Conservation (phyloP, 2,888 invertebrate genomes). For the Abrostola tripartita region DNA sequence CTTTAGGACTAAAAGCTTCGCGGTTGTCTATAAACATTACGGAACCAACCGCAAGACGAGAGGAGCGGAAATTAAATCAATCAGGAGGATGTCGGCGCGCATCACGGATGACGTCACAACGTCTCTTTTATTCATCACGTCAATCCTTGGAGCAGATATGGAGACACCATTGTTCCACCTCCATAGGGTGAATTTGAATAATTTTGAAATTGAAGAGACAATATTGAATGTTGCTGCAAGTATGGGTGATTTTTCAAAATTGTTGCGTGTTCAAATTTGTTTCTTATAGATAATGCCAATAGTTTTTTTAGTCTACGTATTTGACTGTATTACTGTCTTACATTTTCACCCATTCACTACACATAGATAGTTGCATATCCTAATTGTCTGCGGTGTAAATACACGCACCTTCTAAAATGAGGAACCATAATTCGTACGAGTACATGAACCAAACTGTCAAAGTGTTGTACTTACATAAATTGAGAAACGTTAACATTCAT, state of each 20-base stretch:
- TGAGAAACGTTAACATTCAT: slow-evolving; percentile 28
- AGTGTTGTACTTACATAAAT: slow-evolving; percentile 28
- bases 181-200: background rate
- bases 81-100: slow-evolving; percentile 41
- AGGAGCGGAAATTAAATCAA: slow-evolving; percentile 64
- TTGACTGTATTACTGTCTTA: too few species aligned
- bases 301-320: too few species aligned
- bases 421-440: background rate
- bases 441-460: slow-evolving; percentile 11
- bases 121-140: slow-evolving; percentile 41
- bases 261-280: too few species aligned
- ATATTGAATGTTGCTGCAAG: background rate
- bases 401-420: background rate
- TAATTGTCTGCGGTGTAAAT: background rate
- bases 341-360: too few species aligned
- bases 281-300: too few species aligned
- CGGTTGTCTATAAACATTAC: slow-evolving; percentile 43
- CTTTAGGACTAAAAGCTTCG: slow-evolving; percentile 38
- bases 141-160: slow-evolving; percentile 11
- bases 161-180: background rate
- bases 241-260: background rate
- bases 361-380: too few species aligned
- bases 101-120: slow-evolving; percentile 37
- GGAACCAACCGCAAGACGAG: slow-evolving; percentile 35
- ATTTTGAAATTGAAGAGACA: background rate